A percentile compares a stretch with the other conserved stretches of the same genome.
These are phyloP conservation scores for Meda fulgida DNA, from an alignment of 2,797 vertebrate genomes.

Conservation along the genomic window DNA sequence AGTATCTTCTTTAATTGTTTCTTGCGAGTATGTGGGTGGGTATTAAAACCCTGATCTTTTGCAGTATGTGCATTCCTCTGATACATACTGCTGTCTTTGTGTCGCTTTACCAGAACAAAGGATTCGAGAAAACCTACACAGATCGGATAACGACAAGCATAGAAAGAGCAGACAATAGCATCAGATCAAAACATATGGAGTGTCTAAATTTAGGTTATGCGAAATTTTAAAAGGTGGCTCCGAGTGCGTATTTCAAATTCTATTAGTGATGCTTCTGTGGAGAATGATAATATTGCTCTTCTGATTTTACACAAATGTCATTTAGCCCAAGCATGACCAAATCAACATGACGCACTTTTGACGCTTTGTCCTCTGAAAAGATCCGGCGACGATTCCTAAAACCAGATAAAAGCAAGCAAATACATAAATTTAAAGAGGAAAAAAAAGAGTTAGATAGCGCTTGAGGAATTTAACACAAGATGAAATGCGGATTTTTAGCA, in stretches of 20 bases:
- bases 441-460: conserved; percentile 51
- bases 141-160: conserved; percentile 82
- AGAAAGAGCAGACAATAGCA: conserved; percentile 69
- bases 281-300: conserved; percentile 59
- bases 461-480: conserved; percentile 66
- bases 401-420: conserved; percentile 34
- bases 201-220: conserved; percentile 72
- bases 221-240: conserved; percentile 64
- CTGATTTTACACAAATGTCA: conserved; percentile 61
- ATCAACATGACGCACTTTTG: conserved; percentile 74
- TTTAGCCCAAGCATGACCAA: conserved; percentile 74
- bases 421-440: conserved; percentile 11
- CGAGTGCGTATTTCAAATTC: conserved; percentile 64
- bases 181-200: conserved; percentile 62
- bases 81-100: conserved; percentile 69
- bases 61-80: conserved; percentile 77
- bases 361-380: conserved; percentile 60
- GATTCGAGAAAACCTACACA: conserved; percentile 79
- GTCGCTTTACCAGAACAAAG: conserved; percentile 75
- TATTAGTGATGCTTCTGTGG: conserved; percentile 65
- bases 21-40: conserved; percentile 80
- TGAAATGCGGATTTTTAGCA: conserved; percentile 5
- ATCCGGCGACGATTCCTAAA: conserved; percentile 62
- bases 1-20: conserved; percentile 79
- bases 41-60: conserved; percentile 84